Conservation (phyloP, 2,888 invertebrate genomes). For the Apodemia zela region DNA sequence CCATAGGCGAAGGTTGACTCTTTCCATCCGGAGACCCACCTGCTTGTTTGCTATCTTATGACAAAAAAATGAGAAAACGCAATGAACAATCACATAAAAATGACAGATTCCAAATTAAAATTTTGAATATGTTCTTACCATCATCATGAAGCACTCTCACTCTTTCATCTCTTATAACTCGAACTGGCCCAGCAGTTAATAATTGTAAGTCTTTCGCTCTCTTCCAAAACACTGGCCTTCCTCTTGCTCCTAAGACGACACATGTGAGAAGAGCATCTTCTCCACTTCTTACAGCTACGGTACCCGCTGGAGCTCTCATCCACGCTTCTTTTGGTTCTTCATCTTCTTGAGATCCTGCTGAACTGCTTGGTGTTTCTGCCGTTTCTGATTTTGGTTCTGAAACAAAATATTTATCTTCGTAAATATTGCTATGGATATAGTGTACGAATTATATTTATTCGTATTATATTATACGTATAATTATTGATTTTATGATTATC, state of each 20-base stretch:
- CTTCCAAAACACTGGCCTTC: constrained; percentile 89
- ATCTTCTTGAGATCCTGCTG: constrained; percentile 56
- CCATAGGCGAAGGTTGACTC: too few relatives aligned
- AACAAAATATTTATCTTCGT: constrained; percentile 26
- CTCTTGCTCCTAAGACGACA: constrained; percentile 85
- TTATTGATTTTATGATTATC: too few relatives aligned
- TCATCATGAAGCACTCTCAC: constrained; percentile 88
- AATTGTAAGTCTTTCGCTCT: constrained; percentile 84
- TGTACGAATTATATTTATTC: too few relatives aligned
- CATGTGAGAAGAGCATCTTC: constrained; percentile 91
- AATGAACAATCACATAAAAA: too few relatives aligned
- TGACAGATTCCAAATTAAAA: too few relatives aligned
- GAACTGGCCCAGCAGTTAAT: constrained; percentile 87
- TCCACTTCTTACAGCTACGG: constrained; percentile 72
- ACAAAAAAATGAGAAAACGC: too few relatives aligned
- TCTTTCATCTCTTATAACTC: constrained; percentile 87
- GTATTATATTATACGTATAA: too few relatives aligned
- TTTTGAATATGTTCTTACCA: constrained; percentile 69
- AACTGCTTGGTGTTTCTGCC: constrained; percentile 43
- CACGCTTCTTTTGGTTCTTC: constrained; percentile 56
- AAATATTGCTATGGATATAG: too few relatives aligned
- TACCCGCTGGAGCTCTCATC: constrained; percentile 63
- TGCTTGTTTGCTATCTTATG: too few relatives aligned
- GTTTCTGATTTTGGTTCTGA: constrained; percentile 41
- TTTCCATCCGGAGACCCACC: too few relatives aligned